These are phyloP conservation scores for Proteles cristata DNA, from an alignment of 2,113 vertebrate genomes.

Conservation along the genomic window DNA sequence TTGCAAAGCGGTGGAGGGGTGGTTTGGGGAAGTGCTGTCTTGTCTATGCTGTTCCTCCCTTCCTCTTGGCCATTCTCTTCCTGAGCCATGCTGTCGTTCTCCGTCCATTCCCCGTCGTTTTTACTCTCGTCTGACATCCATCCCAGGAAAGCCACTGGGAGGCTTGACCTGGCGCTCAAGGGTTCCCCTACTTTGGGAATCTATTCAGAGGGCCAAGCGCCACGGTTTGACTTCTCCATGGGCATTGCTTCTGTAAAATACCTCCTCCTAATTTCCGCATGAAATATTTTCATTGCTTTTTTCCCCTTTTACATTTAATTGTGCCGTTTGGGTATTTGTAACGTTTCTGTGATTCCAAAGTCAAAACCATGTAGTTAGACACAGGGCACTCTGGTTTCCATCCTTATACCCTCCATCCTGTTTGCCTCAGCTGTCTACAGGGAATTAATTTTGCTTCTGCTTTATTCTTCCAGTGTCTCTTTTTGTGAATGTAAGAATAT, in stretches of 20 bases:
- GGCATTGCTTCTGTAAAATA: not conserved
- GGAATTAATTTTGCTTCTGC: not conserved
- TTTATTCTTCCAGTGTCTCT: not conserved
- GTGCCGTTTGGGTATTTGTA: not conserved
- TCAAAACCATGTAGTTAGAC: not conserved
- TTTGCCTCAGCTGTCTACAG: not conserved
- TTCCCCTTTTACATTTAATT: not conserved
- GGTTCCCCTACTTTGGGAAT: not conserved
- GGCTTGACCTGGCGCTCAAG: fast-evolving
- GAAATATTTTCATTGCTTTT: not conserved
- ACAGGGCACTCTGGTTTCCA: not conserved
- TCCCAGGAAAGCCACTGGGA: not conserved
- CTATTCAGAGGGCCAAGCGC: not conserved
- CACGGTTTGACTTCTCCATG: not conserved
- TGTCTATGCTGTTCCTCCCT: not conserved
- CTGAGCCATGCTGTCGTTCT: not conserved
- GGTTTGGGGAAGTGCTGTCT: too few species aligned
- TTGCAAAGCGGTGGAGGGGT: not conserved
- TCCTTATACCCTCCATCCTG: not conserved
- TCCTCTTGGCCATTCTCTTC: not conserved
- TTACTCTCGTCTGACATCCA: fast-evolving
- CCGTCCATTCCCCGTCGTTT: not conserved
- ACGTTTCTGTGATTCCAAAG: not conserved
- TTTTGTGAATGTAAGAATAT: not conserved
- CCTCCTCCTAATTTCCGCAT: not conserved